A percentile compares a stretch with the other conserved stretches of the same genome.
Conservation (phyloP, 1,140 invertebrate species). For the Drosophila pachea region DNA sequence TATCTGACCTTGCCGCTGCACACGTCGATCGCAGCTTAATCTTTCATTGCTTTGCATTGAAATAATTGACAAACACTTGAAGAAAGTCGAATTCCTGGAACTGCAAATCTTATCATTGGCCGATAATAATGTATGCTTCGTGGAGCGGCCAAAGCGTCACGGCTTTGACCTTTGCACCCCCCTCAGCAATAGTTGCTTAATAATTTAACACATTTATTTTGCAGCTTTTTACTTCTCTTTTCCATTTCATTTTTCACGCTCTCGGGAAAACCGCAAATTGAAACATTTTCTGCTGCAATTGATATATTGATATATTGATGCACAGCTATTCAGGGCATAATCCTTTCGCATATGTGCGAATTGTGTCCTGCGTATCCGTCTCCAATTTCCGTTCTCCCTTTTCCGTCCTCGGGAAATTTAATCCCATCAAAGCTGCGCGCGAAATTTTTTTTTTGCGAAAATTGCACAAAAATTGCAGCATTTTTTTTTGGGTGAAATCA, state of each 20-base stretch:
- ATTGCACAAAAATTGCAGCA: conserved; percentile 54
- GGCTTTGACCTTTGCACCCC: too few species aligned
- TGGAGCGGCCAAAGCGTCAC: too few species aligned
- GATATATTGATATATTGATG: background rate
- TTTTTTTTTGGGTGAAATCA: conserved; percentile 63
- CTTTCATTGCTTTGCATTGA: too few species aligned
- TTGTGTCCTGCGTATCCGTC: conserved; percentile 20
- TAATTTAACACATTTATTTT: background rate
- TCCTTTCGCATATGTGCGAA: conserved; percentile 69
- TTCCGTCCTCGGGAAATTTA: conserved; percentile 57
- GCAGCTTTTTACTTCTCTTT: too few species aligned
- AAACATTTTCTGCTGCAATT: background rate
- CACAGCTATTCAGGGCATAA: conserved; percentile 34
- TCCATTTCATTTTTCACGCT: too few species aligned
- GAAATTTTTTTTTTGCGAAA: conserved; percentile 50
- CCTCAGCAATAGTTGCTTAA: too few species aligned
- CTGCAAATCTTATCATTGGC: too few species aligned
- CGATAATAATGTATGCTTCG: too few species aligned
- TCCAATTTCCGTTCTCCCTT: conserved; percentile 49
- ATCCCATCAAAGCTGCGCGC: conserved; percentile 67
- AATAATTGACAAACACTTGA: too few species aligned
- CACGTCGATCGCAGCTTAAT: too few species aligned
- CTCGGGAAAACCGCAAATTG: background rate
- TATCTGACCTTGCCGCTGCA: too few species aligned
- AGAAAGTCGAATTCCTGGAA: too few species aligned